A percentile compares a stretch with the other conserved stretches of the same genome.
These are phyloP conservation scores for Protonemura montana DNA, from an alignment of 2,888 invertebrate species.

Conservation along the genomic window DNA sequence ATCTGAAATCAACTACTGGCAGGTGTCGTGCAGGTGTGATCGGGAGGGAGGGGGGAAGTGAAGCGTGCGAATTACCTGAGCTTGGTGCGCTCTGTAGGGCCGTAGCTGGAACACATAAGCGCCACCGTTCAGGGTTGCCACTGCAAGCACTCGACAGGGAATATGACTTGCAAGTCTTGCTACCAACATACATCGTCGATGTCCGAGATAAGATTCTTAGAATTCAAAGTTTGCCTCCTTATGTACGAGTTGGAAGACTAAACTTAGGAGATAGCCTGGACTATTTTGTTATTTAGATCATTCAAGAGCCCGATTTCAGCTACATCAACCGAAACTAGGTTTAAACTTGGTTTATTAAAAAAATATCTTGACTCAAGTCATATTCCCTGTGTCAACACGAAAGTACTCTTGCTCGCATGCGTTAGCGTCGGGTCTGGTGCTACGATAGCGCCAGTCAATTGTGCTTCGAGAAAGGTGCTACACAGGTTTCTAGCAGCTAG, in stretches of 20 bases:
- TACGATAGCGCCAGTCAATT: neutral
- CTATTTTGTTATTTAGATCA: too few species aligned
- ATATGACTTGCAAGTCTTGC: neutral
- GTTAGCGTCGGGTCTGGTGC: neutral
- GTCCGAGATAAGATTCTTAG: too few species aligned
- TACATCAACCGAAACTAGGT: too few species aligned
- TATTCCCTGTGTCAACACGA: neutral
- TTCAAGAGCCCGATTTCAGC: too few species aligned
- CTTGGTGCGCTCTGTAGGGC: constrained; percentile 47
- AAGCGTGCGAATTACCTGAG: constrained; percentile 47
- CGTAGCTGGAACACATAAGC: constrained; percentile 47
- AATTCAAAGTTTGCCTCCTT: too few species aligned
- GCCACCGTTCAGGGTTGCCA: neutral
- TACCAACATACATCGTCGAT: too few species aligned
- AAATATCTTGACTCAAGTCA: neutral
- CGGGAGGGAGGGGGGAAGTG: neutral
- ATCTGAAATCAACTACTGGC: neutral
- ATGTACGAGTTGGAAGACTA: too few species aligned
- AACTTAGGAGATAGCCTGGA: too few species aligned
- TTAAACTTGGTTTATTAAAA: too few species aligned
- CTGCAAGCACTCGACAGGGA: neutral
- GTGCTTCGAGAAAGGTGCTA: neutral
- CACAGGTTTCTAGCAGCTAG: neutral
- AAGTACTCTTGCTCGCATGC: neutral
- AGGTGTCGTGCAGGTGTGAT: neutral